Base-by-base conservation (phyloP, 2,888 invertebrate genomes). In the Dryobotodes eremita region DNA sequence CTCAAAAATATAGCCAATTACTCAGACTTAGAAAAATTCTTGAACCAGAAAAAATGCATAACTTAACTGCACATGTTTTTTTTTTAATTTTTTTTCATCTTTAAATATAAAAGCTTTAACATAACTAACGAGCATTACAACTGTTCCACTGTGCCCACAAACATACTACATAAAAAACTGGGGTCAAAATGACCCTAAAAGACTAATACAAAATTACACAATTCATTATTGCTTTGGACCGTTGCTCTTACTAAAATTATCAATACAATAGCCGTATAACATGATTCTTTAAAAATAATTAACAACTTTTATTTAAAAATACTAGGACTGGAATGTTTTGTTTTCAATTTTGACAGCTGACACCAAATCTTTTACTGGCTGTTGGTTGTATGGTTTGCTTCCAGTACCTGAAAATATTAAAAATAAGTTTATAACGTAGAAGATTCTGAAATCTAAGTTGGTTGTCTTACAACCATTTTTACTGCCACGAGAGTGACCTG, bases 361-460 rank as follows among this genome's bases (percentile, higher is more conserved):
- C 0, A n/a, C 7, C 2, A 31, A 10, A 23, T 11, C 46, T 46
- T 13, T 69, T 65, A 71, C 53, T 95, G 94, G 59, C 92, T 93
- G 77, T 95, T 95, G 0, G 92, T 92, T 10, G 89, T 85, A 17
- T 89, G 84, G 23, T 88, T 92, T 0, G 93, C 91, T 85, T 94
- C 94, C 13, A 95, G 91, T 17, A 95, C 94, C 96, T 96, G 92
- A 53, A 93, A 94, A 76, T 55, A 65, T 89, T 83, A 69, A 79
- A 69, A 75, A 79, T 59, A 57, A 6, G n/a, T n/a, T n/a, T 53
- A 20, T 7, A 53, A 20, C 53, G 46, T 46, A 46, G 46, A 50
- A 15, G 50, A 50, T 15, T 15, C 50, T 15, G 50, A 15, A 50
- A 50, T 48, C 48, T 50, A 50, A 50, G 4, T 15, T 15, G 50